These are phyloP conservation scores for Moxostoma hubbsi DNA, from an alignment of 2,797 vertebrate genomes.

Conservation along the genomic window DNA sequence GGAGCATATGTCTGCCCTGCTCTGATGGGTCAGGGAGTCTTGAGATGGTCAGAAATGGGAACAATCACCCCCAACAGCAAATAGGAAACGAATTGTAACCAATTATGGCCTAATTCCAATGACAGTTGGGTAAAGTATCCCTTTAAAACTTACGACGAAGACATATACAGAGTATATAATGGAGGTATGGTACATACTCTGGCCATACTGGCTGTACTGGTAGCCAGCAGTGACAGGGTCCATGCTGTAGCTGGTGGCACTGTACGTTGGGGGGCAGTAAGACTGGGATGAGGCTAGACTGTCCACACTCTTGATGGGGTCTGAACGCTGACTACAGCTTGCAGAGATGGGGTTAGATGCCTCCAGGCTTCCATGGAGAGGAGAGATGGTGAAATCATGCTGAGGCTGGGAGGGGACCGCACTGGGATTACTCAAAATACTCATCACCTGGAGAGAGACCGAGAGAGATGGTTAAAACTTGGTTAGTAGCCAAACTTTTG, in stretches of 20 bases:
- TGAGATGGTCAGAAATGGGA: constrained; percentile 63
- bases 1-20: constrained; percentile 92
- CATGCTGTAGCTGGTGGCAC: constrained; percentile 95
- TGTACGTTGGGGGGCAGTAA: constrained; percentile 97
- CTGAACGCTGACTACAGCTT: constrained; percentile 96
- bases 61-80: constrained; percentile 16
- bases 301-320: constrained; percentile 95
- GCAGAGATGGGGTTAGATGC: constrained; percentile 92
- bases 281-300: constrained; percentile 94
- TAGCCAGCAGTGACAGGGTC: constrained; percentile 94
- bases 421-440: constrained; percentile 92
- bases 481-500: constrained; percentile 44
- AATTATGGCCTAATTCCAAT: too few relatives aligned
- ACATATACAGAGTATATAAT: constrained; percentile 9
- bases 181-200: constrained; percentile 83
- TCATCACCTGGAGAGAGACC: constrained; percentile 88
- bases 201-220: constrained; percentile 96
- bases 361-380: constrained; percentile 91
- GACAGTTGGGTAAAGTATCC: too few relatives aligned
- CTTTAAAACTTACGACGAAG: not conserved
- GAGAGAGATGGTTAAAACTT: not conserved
- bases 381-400: constrained; percentile 97
- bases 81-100: too few relatives aligned
- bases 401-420: constrained; percentile 89
- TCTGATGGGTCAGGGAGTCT: constrained; percentile 77